phyloP scores from a whole-genome alignment of 2,113 vertebrate species.

The Pelodiscus sinensis region DNA sequence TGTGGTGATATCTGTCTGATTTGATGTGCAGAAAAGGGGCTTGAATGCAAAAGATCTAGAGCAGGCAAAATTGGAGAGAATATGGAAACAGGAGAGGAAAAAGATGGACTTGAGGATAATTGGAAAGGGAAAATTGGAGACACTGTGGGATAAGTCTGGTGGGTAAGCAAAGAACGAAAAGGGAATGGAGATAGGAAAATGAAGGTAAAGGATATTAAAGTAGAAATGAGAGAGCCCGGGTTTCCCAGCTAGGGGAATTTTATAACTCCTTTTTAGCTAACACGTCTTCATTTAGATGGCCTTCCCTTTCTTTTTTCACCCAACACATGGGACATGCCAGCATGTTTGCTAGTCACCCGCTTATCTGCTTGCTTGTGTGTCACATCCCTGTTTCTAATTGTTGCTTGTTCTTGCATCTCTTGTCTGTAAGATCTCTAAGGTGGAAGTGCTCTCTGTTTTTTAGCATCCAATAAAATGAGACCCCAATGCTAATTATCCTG shows the following conservation, averaged over 20 bases:
- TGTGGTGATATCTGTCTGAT: neutral
- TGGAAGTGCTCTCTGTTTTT: neutral
- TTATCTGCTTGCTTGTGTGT: neutral
- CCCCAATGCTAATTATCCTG: neutral
- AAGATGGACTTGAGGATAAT: neutral
- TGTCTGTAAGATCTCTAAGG: neutral
- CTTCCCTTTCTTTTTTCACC: too few species aligned
- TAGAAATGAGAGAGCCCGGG: neutral
- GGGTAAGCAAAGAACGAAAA: neutral
- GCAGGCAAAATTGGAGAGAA: neutral
- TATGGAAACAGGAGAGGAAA: neutral
- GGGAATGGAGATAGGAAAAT: neutral
- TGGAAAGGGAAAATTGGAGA: neutral
- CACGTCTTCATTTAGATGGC: too few species aligned
- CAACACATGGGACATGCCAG: neutral
- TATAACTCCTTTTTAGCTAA: neutral
- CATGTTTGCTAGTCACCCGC: neutral
- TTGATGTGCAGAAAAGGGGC: neutral
- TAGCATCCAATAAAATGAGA: neutral
- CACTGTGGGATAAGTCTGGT: neutral
- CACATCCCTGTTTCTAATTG: neutral
- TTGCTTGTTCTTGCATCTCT: neutral
- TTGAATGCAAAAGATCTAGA: neutral
- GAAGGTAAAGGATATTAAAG: neutral
- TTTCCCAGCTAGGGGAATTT: neutral